Percentiles rank a stretch among this genome's conserved stretches.
phyloP scores from a whole-genome alignment of 2,797 vertebrate species.

The Chelidonichthys spinosus region DNA sequence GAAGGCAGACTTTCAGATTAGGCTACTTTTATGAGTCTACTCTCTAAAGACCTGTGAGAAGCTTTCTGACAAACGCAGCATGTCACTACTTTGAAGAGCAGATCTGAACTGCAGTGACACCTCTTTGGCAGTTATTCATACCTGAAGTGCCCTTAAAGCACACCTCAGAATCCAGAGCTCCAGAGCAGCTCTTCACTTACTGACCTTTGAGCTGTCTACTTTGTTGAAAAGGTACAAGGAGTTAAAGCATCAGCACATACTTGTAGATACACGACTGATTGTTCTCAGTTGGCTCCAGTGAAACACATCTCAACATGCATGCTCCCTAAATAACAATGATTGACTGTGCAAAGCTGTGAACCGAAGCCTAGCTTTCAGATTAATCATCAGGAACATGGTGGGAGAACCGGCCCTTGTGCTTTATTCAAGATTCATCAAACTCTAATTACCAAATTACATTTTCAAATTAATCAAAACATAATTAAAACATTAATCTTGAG shows the following conservation, averaged over 20 bases:
- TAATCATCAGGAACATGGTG: slow-evolving; percentile 46
- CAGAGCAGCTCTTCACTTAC: too few species aligned
- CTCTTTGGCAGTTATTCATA: too few species aligned
- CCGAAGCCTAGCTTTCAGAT: slow-evolving; percentile 24
- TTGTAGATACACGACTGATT: not conserved
- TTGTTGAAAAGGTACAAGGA: not conserved
- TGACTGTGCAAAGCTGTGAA: slow-evolving; percentile 10
- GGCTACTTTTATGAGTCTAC: too few species aligned
- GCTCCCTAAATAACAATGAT: slow-evolving; percentile 38
- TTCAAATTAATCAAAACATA: slow-evolving; percentile 61
- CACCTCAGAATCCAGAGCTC: too few species aligned
- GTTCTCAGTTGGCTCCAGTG: not conserved
- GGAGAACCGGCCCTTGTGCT: slow-evolving; percentile 36
- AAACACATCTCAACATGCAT: slow-evolving; percentile 2
- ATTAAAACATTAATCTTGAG: slow-evolving; percentile 69
- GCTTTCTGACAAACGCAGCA: too few species aligned
- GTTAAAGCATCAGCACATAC: not conserved
- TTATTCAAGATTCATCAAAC: slow-evolving; percentile 65
- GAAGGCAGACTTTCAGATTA: too few species aligned
- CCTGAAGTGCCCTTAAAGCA: too few species aligned
- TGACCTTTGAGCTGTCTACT: too few species aligned
- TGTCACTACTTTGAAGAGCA: too few species aligned
- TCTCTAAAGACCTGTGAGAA: too few species aligned
- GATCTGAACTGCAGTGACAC: too few species aligned
- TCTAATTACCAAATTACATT: slow-evolving; percentile 52